Conservation (phyloP, 2,888 invertebrate species). For the Perizoma affinitatum region DNA sequence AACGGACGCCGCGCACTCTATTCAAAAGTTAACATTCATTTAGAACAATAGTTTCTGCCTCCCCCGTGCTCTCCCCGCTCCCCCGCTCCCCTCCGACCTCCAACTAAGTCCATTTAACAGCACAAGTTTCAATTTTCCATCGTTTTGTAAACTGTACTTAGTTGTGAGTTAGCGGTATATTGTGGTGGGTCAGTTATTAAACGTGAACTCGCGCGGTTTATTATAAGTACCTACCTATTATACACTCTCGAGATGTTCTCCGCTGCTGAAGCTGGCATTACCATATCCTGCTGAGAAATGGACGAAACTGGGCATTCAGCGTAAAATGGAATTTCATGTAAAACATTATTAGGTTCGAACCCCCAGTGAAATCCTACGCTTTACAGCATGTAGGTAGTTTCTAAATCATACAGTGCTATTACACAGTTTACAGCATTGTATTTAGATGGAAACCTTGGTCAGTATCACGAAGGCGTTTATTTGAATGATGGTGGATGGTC, state of each 20-base stretch:
- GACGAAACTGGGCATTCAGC: constrained; percentile 23
- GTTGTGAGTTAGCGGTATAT: constrained; percentile 10
- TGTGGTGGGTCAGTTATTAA: constrained; percentile 17
- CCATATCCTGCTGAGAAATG: constrained; percentile 28
- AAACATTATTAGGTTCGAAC: background rate
- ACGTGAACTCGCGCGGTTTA: constrained; percentile 10
- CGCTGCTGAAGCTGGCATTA: constrained; percentile 10
- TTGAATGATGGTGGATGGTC: background rate
- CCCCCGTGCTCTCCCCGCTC: too few relatives aligned
- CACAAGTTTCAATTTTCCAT: constrained; percentile 34
- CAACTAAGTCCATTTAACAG: constrained; percentile 7
- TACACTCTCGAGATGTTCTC: constrained; percentile 24
- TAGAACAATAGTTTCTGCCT: constrained; percentile 41
- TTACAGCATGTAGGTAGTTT: too few relatives aligned
- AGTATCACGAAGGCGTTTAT: too few relatives aligned
- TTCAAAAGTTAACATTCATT: constrained; percentile 51
- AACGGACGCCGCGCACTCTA: constrained; percentile 41
- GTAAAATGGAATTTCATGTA: constrained; percentile 21
- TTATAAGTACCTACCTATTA: too few relatives aligned
- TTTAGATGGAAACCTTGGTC: too few relatives aligned
- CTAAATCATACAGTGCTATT: too few relatives aligned
- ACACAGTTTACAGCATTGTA: too few relatives aligned
- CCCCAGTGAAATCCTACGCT: too few relatives aligned
- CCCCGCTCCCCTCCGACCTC: background rate
- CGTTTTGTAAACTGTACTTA: constrained; percentile 39